Conservation (phyloP, 2,888 invertebrate genomes). For the Cepaea hortensis region DNA sequence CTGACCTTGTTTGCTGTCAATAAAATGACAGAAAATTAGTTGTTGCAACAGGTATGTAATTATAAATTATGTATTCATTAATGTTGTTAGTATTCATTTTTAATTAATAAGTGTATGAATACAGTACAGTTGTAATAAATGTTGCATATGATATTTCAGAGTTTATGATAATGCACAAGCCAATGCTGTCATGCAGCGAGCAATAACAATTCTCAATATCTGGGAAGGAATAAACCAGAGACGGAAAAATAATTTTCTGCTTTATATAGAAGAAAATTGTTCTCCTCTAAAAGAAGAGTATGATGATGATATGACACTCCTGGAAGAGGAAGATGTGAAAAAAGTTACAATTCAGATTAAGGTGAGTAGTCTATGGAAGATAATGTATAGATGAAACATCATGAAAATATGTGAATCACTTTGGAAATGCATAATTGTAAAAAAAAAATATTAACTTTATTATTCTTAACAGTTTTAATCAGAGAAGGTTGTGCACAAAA, state of each 20-base stretch:
- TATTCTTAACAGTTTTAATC: too few relatives aligned
- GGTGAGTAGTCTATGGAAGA: constrained; percentile 56
- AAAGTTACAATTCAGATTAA: constrained; percentile 75
- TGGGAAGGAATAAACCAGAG: constrained; percentile 69
- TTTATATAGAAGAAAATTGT: constrained; percentile 62
- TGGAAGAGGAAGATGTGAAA: constrained; percentile 69
- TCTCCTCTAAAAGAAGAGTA: constrained; percentile 69
- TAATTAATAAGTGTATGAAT: neutral
- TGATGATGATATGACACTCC: constrained; percentile 72
- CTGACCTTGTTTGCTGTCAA: neutral
- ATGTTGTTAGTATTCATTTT: neutral
- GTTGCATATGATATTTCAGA: constrained; percentile 56
- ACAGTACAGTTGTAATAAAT: neutral
- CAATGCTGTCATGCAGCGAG: constrained; percentile 76
- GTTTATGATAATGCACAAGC: constrained; percentile 76
- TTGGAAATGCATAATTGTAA: neutral
- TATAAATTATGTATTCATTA: neutral
- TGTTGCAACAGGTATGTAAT: neutral
- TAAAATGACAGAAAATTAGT: neutral
- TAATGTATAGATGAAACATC: neutral
- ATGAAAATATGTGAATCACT: neutral
- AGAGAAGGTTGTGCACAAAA: too few relatives aligned
- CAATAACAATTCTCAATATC: constrained; percentile 70
- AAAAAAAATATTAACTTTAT: neutral
- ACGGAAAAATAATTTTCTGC: constrained; percentile 61